These are phyloP conservation scores for Grantiella picta DNA, from an alignment of 2,113 vertebrate species.

Conservation along the genomic window DNA sequence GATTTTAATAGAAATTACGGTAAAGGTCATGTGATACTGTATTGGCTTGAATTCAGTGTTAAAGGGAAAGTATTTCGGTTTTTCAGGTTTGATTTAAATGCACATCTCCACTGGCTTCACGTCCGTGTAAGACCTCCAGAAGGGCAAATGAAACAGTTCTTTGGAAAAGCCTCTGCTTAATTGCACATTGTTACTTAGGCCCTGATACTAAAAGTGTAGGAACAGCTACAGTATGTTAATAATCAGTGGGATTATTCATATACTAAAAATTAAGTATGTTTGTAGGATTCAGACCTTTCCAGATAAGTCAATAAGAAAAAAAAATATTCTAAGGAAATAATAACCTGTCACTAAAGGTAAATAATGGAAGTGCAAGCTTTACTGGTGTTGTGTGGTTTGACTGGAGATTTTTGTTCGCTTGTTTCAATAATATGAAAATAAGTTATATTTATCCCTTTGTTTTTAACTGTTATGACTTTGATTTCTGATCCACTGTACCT, in stretches of 20 bases:
- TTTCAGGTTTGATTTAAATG: slow-evolving; percentile 49
- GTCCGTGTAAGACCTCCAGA: not conserved
- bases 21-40: slow-evolving; percentile 79
- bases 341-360: not conserved
- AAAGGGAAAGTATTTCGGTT: slow-evolving; percentile 75
- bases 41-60: slow-evolving; percentile 71
- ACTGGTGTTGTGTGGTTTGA: not conserved
- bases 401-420: not conserved
- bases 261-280: not conserved
- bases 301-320: not conserved
- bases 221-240: not conserved
- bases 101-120: slow-evolving; percentile 2
- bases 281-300: not conserved
- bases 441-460: not conserved
- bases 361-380: not conserved
- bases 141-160: slow-evolving; percentile 12
- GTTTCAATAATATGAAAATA: not conserved
- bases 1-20: slow-evolving; percentile 83
- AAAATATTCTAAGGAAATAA: not conserved
- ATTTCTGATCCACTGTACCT: slow-evolving; percentile 11
- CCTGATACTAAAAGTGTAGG: not conserved
- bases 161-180: slow-evolving; percentile 25
- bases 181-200: slow-evolving; percentile 24
- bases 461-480: slow-evolving; percentile 12
- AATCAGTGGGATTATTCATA: not conserved